phyloP scores from a whole-genome alignment of 2,113 vertebrate species.

The Megalops atlanticus region DNA sequence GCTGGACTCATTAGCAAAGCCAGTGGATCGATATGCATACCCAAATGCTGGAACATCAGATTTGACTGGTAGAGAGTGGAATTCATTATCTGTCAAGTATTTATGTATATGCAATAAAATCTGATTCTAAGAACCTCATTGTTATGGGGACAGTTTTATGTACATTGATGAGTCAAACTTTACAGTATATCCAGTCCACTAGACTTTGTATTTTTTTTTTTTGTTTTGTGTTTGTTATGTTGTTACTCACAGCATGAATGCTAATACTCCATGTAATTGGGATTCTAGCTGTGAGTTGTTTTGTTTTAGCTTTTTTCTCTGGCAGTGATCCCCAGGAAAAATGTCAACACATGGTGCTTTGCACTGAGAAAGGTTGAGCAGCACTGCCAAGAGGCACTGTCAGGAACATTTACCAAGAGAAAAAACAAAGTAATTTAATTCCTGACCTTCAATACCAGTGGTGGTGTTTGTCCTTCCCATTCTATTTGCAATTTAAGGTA shows the following conservation, averaged over 20 bases:
- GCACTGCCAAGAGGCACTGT: not conserved
- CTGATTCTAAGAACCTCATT: not conserved
- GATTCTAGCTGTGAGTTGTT: not conserved
- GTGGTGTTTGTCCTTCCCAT: not conserved
- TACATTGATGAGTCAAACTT: not conserved
- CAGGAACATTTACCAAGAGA: not conserved
- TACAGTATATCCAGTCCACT: not conserved
- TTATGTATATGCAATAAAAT: too few species aligned
- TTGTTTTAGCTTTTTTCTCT: conserved; percentile 2
- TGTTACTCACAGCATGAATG: not conserved
- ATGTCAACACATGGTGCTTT: not conserved
- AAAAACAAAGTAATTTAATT: not conserved
- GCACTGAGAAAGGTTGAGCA: not conserved
- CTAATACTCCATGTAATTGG: not conserved
- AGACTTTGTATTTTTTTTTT: not conserved
- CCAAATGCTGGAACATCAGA: too few species aligned
- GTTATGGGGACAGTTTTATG: not conserved
- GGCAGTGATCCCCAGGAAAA: not conserved
- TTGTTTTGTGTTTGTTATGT: not conserved
- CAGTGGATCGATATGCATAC: too few species aligned
- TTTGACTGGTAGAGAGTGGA: too few species aligned
- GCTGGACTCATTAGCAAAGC: too few species aligned
- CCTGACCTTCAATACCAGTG: not conserved
- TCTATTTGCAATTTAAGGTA: not conserved
- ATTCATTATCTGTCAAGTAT: too few species aligned